Conservation (phyloP, 2,797 vertebrate genomes). For the Ctenochaetus hawaiiensis region DNA sequence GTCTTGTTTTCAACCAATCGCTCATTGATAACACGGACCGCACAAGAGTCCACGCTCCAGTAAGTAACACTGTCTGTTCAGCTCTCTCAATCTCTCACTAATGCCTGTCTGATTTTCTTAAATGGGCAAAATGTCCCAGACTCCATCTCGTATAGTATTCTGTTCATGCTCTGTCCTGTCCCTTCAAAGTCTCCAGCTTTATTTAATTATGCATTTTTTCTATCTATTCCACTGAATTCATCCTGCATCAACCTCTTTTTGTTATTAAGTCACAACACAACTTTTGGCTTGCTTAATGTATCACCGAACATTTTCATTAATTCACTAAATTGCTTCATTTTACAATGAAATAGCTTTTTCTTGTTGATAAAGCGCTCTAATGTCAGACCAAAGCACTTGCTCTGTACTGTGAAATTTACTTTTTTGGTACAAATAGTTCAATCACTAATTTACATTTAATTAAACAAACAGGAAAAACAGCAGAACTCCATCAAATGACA, state of each 20-base stretch:
- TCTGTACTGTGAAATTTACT: constrained; percentile 24
- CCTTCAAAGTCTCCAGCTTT: constrained; percentile 57
- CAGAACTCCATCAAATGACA: constrained; percentile 15
- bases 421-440: constrained; percentile 49
- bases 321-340: constrained; percentile 60
- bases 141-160: constrained; percentile 66
- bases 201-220: constrained; percentile 57
- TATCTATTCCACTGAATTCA: constrained; percentile 64
- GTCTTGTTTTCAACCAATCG: constrained; percentile 92
- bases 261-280: constrained; percentile 53
- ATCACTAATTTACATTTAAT: constrained; percentile 42
- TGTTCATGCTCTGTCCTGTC: constrained; percentile 65
- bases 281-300: constrained; percentile 59
- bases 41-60: constrained; percentile 88
- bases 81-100: constrained; percentile 74
- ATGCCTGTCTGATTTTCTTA: constrained; percentile 72
- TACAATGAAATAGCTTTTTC: constrained; percentile 50
- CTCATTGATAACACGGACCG: constrained; percentile 90
- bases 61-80: constrained; percentile 88
- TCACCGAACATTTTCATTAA: constrained; percentile 74
- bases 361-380: constrained; percentile 53
- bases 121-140: constrained; percentile 62
- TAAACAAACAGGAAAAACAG: constrained; percentile 14
- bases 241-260: constrained; percentile 69
- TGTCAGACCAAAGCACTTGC: constrained; percentile 37